phyloP scores from a whole-genome alignment of 2,888 invertebrate genomes.

The Cheilosia pagana region DNA sequence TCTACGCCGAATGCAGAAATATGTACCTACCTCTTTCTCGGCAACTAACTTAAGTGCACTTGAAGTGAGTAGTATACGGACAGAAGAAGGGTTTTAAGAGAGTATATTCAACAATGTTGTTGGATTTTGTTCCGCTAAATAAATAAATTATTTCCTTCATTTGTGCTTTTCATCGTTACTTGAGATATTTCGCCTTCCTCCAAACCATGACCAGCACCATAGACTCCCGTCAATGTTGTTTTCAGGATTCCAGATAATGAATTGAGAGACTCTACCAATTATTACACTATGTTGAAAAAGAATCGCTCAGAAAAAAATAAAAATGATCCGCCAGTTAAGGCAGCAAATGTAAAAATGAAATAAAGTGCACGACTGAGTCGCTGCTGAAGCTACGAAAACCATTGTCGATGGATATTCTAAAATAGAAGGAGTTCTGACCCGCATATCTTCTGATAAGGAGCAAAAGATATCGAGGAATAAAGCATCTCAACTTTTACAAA shows the following conservation, averaged over 20 bases:
- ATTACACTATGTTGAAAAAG: not conserved
- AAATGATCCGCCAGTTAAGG: not conserved
- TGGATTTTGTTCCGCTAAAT: constrained; percentile 7
- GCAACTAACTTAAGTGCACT: not conserved
- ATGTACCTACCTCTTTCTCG: constrained; percentile 5
- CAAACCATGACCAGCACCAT: too few relatives aligned
- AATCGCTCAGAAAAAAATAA: not conserved
- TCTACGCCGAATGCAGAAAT: not conserved
- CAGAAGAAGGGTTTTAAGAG: constrained; percentile 8
- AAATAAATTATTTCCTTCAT: constrained; percentile 44
- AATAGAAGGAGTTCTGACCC: too few relatives aligned
- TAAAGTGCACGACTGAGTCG: too few relatives aligned
- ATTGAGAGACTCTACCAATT: not conserved
- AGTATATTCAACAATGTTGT: constrained; percentile 6
- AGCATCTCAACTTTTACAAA: too few relatives aligned
- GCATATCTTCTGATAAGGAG: too few relatives aligned
- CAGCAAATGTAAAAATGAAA: not conserved
- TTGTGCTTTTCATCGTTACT: constrained; percentile 11
- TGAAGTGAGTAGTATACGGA: not conserved
- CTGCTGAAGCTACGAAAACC: too few relatives aligned
- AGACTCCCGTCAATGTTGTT: not conserved
- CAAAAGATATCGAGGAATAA: too few relatives aligned
- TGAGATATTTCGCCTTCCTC: not conserved
- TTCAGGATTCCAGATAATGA: not conserved
- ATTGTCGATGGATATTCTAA: too few relatives aligned